Conservation (phyloP, 2,888 invertebrate genomes). For the Yponomeuta malinellus region DNA sequence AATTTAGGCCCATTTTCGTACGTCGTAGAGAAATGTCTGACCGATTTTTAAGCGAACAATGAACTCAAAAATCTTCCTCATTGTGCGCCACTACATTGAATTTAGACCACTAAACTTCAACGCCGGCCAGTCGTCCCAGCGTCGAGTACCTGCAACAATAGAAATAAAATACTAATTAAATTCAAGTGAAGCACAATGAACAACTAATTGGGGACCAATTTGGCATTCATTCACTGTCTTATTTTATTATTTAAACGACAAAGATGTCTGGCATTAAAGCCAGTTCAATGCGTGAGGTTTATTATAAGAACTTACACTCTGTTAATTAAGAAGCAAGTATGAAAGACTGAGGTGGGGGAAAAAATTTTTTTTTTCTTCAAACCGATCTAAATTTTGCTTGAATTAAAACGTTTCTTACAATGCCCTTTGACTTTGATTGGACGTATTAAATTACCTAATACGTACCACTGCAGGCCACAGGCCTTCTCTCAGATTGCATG, state of each 20-base stretch:
- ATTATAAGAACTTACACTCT: too few species aligned
- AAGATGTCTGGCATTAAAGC: background rate
- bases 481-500: too few species aligned
- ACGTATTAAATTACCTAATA: too few species aligned
- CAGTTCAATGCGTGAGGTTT: background rate
- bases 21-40: background rate
- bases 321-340: too few species aligned
- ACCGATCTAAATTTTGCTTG: too few species aligned
- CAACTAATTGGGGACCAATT: background rate
- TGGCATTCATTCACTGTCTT: background rate
- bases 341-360: too few species aligned
- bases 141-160: constrained; percentile 37
- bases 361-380: too few species aligned
- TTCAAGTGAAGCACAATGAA: background rate
- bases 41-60: background rate
- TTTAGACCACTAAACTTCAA: background rate
- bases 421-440: too few species aligned
- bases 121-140: background rate
- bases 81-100: background rate
- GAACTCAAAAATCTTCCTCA: background rate
- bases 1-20: too few species aligned
- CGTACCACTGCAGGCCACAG: too few species aligned
- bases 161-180: constrained; percentile 12
- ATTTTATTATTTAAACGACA: background rate
- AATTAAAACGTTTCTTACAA: too few species aligned